Evolutionary conservation across 2,797 vertebrate species (phyloP).

Genomic region (Limnodromus scolopaceus): DNA sequence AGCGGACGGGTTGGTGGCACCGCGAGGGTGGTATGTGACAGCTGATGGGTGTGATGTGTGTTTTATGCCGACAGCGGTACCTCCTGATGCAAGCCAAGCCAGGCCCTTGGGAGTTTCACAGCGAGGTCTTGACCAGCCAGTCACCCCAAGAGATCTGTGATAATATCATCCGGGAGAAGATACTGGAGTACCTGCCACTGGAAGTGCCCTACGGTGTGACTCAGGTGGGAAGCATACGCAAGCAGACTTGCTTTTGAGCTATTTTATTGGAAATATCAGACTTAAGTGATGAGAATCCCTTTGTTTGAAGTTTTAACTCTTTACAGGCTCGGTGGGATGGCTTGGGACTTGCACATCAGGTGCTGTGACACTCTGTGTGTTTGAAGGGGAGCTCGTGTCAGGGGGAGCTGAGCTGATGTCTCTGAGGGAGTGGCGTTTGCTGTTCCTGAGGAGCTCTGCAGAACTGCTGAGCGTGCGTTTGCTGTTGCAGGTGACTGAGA

Average conservation of each 20-base stretch:
- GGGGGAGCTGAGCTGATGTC: neutral
- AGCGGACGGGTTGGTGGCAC: neutral
- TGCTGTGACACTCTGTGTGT: neutral
- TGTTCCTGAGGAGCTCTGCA: neutral
- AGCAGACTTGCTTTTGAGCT: neutral
- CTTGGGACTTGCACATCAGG: fast-evolving
- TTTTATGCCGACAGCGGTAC: conserved; percentile 80
- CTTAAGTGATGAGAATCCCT: neutral
- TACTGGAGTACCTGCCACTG: conserved; percentile 89
- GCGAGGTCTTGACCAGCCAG: conserved; percentile 91
- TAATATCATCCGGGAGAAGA: conserved; percentile 89
- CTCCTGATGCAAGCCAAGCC: conserved; percentile 86
- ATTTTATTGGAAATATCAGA: fast-evolving
- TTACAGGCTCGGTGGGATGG: neutral
- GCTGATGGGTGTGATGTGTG: neutral
- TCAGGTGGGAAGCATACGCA: conserved; percentile 78
- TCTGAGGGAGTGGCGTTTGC: neutral
- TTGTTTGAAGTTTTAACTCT: neutral
- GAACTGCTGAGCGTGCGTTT: fast-evolving
- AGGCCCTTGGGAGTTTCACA: conserved; percentile 92
- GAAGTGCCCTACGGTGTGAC: conserved; percentile 91
- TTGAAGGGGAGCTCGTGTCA: fast-evolving
- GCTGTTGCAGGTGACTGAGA: conserved; percentile 78
- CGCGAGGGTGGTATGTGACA: fast-evolving
- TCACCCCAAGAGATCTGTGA: conserved; percentile 88